Base-by-base conservation (phyloP, 92 coral and sea anemone species). In the Paragorgia papillata region DNA sequence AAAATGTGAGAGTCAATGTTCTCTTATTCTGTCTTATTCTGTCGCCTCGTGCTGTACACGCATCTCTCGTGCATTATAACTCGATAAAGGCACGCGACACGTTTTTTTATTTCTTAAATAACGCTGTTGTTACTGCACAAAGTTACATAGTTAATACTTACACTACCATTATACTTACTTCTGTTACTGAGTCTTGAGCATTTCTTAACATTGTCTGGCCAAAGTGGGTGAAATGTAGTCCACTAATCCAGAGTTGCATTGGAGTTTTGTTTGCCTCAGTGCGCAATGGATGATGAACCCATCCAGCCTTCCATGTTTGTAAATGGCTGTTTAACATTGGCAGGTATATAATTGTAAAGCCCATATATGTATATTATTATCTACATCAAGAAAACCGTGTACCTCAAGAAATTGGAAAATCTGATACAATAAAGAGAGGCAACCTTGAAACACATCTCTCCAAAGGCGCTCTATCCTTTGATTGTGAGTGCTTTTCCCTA, bases 211-310 rank as follows among this genome's bases (percentile, higher is more conserved):
- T 6, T 51, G 21, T 51, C 19, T 51, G 58, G 17, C 58, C 58
- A 51, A 51, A 51, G 26, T 51, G 58, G 6, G 58, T 51, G 58
- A 51, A 51, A 51, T 51, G 58, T 6, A 75, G 4, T 26, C 81
- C 81, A 22, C 71, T 43, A 0, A 76, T 15, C 81, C 81, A 76
- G 2, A 76, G 69, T 27, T 76, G 81, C 61, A 58, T 44, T 15
- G 44, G 69, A 10, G 69, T 27, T 62, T 29, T n/a, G 41, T 62
- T 62, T 62, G 19, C 32, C 25, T 62, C 73, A 1, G 73, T 65
- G 19, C 73, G n/a, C 3, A 65, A 32, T 6, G 73, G 73, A 51
- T 51, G 58, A 51, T 51, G 58, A 51, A 51, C 26, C 58, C 58
- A 51, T 37, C 21, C 58, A 5, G 5, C 26, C n/a, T 17, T 51